phyloP scores from a whole-genome alignment of 2,797 vertebrate species.

The Phaenicophaeus curvirostris region DNA sequence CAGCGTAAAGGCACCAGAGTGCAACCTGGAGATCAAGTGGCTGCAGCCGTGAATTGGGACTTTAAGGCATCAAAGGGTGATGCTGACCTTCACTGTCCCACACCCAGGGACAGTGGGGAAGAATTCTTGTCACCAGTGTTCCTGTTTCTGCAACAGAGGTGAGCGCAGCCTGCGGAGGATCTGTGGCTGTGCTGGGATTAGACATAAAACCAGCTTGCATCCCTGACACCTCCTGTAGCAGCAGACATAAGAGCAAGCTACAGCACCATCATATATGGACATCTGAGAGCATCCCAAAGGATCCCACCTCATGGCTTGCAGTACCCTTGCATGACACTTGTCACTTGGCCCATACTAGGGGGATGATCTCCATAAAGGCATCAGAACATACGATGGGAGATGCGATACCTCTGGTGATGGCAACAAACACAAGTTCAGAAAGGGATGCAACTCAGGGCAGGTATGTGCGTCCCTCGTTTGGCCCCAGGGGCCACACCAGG shows the following conservation, averaged over 20 bases:
- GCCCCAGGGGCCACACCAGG: accelerated
- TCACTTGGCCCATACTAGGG: background rate
- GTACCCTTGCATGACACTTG: accelerated
- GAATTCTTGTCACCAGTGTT: background rate
- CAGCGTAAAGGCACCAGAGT: background rate
- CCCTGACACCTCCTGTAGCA: background rate
- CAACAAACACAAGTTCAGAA: background rate
- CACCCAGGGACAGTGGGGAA: background rate
- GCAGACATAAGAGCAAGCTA: background rate
- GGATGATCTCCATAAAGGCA: background rate
- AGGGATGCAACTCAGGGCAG: background rate
- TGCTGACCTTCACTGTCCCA: background rate
- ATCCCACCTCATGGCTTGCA: background rate
- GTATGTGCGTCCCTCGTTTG: accelerated
- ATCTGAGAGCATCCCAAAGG: background rate
- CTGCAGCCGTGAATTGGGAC: background rate
- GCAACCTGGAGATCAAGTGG: background rate
- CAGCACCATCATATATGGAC: background rate
- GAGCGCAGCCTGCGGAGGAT: background rate
- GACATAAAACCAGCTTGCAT: background rate
- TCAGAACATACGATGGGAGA: background rate
- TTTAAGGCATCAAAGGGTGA: background rate
- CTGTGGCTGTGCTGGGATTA: accelerated
- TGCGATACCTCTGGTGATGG: accelerated
- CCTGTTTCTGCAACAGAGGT: background rate